phyloP scores from a whole-genome alignment of 2,888 invertebrate species.

The Bembecia ichneumoniformis region DNA sequence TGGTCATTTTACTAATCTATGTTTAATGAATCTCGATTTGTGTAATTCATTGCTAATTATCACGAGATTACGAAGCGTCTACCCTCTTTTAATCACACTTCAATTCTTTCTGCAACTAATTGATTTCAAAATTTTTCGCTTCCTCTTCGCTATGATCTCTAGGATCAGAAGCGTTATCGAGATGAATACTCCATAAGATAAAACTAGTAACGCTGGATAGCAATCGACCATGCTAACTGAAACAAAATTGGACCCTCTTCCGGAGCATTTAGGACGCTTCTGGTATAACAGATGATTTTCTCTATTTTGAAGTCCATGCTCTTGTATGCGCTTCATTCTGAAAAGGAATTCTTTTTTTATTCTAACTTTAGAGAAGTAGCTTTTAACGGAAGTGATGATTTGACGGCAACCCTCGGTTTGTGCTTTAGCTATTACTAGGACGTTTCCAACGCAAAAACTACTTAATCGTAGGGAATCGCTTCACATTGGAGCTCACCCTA shows the following conservation, averaged over 20 bases:
- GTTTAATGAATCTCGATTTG: too few relatives aligned
- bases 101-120: constrained; percentile 8
- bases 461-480: too few relatives aligned
- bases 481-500: constrained; percentile 53
- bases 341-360: constrained; percentile 7
- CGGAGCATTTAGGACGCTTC: constrained; percentile 74
- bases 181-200: constrained; percentile 40
- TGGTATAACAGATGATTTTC: constrained; percentile 74
- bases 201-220: constrained; percentile 54
- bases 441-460: too few relatives aligned
- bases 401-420: too few relatives aligned
- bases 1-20: too few relatives aligned
- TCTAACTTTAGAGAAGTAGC: background rate
- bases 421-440: too few relatives aligned
- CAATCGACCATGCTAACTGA: constrained; percentile 78
- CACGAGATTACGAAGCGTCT: too few relatives aligned
- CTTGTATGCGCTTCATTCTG: constrained; percentile 57
- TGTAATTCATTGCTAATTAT: too few relatives aligned
- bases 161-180: constrained; percentile 30
- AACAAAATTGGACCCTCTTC: constrained; percentile 74
- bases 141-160: constrained; percentile 31
- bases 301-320: constrained; percentile 71
- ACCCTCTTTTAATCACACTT: too few relatives aligned
- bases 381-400: background rate
- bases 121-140: constrained; percentile 19